These are phyloP conservation scores for Stomatorhinus ivindoensis DNA, from an alignment of 2,113 vertebrate genomes.

Conservation along the genomic window DNA sequence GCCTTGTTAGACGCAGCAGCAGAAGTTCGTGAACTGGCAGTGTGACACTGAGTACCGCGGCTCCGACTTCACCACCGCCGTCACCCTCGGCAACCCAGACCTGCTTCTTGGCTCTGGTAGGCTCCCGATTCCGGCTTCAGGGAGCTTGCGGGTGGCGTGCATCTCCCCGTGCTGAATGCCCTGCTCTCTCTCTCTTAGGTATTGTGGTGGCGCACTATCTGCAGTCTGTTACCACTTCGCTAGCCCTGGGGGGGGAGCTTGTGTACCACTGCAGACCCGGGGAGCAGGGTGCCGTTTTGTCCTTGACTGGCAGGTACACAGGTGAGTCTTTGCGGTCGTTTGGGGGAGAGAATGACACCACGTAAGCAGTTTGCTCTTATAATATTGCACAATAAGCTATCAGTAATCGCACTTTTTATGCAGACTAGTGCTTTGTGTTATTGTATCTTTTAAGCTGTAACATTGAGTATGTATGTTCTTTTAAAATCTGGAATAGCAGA, in stretches of 20 bases:
- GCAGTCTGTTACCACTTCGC: conserved; percentile 71
- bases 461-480: not conserved
- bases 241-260: conserved; percentile 78
- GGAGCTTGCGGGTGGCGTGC: not conserved
- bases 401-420: not conserved
- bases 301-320: conserved; percentile 76
- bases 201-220: conserved; percentile 80
- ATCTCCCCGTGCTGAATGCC: not conserved
- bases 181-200: conserved; percentile 49
- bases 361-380: not conserved
- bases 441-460: not conserved
- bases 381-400: not conserved
- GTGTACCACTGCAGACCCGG: conserved; percentile 80
- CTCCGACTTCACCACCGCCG: conserved; percentile 68
- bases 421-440: not conserved
- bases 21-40: conserved; percentile 90
- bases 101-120: conserved; percentile 78
- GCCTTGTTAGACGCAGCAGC: conserved; percentile 73
- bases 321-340: conserved; percentile 40
- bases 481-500: not conserved
- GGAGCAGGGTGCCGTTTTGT: conserved; percentile 77
- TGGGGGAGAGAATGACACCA: not conserved
- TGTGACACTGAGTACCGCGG: conserved; percentile 81
- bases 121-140: not conserved
- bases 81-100: conserved; percentile 83